Evolutionary conservation across 2,888 invertebrate genomes (phyloP), one percentile per base, ranked within the genome.

Genomic region (Julus scanicus): DNA sequence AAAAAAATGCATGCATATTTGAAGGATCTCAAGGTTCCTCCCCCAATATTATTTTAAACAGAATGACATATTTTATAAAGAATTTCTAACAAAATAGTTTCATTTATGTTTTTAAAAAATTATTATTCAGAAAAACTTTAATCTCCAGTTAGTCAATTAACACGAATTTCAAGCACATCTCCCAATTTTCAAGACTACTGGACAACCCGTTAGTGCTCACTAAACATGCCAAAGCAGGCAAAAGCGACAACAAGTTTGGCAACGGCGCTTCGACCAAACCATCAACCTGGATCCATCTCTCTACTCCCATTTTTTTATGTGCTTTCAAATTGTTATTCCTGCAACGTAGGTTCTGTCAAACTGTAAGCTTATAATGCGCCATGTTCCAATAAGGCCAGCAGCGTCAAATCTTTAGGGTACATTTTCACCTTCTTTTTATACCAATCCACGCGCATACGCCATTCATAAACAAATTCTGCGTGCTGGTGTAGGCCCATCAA

Each of bases 301-400:
- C 37, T 13, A 13, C 4, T 37, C 80, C 80, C 37, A 80, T 80
- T 80, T 63, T 63, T 63, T 80, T 11, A 80, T 39, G 37, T 80
- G 37, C 80, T 80, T 80, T 80, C 80, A 80, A 80, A 80, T 80
- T 80, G 37, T 80, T 80, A 80, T 80, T 80, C 80, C 37, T 80
- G 80, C 80, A 80, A 39, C 80, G 80, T 80, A 13, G 37, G 13
- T 80, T 39, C 80, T 80, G 80, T 80, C 80, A 80, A 80, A 37
- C 80, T 80, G 29, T 13, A 5, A 80, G 80, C 80, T 80, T 80
- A 80, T 80, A 80, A 80, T 80, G 80, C 80, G 80, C 80, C 80
- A 15, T 80, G 80, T 80, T 80, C 80, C 80, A 39, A 39, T 39
- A 80, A 37, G 80, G 80, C 80, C 80, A 80, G 80, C 80, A 37